Conservation (phyloP, 2,797 vertebrate genomes). For the Argentina silus region DNA sequence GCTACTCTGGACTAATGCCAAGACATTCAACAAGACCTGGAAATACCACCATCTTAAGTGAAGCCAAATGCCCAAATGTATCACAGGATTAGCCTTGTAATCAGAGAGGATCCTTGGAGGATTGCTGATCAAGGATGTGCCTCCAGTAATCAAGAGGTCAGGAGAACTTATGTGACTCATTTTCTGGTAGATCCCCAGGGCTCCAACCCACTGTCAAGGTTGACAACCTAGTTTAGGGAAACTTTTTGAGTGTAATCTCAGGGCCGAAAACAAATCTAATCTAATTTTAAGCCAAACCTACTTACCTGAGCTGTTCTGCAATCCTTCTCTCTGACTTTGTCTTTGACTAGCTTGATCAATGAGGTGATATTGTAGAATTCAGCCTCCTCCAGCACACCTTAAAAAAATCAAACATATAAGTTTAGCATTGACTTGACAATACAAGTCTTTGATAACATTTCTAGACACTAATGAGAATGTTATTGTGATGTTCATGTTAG, state of each 20-base stretch:
- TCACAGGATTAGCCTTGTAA: background rate
- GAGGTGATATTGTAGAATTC: conserved; percentile 92
- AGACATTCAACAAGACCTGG: background rate
- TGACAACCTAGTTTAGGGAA: no score
- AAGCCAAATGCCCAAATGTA: background rate
- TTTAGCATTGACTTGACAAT: background rate
- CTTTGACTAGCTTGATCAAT: conserved; percentile 88
- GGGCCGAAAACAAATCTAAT: background rate
- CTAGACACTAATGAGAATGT: background rate
- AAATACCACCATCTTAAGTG: background rate
- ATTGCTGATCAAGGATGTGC: background rate
- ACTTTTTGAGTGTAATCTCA: background rate
- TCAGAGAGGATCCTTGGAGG: background rate
- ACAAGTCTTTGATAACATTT: background rate
- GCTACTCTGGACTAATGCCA: background rate
- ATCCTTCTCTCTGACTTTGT: conserved; percentile 89
- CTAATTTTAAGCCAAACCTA: background rate
- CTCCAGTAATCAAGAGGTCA: background rate
- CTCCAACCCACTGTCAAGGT: background rate
- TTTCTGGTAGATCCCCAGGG: no score
- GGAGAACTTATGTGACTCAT: no score
- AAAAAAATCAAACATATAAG: background rate
- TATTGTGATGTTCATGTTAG: background rate
- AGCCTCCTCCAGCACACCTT: conserved; percentile 88
- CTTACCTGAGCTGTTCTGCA: conserved; percentile 84